Conservation (phyloP, 2,797 vertebrate genomes). For the Thripadectes ignobilis region DNA sequence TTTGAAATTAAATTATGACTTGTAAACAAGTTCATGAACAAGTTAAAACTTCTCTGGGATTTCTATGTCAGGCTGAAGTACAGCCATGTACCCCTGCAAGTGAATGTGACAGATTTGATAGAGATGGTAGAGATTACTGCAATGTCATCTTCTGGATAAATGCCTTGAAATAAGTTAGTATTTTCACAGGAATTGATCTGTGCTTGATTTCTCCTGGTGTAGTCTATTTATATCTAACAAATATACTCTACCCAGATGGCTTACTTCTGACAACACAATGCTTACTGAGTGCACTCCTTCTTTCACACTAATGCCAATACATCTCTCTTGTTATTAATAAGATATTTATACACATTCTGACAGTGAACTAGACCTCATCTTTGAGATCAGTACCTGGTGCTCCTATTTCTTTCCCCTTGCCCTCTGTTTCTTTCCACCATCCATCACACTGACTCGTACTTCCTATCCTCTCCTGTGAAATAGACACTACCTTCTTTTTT, state of each 20-base stretch:
- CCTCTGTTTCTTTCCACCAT: constrained; percentile 55
- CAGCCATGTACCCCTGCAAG: background rate
- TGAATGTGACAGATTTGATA: background rate
- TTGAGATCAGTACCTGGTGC: constrained; percentile 40
- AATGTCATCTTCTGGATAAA: background rate
- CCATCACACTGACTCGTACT: constrained; percentile 65
- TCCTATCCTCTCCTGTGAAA: constrained; percentile 67
- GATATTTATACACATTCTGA: constrained; percentile 37
- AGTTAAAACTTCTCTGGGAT: background rate
- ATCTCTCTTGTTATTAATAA: constrained; percentile 34
- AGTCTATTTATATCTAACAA: background rate
- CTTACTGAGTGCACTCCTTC: background rate
- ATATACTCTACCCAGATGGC: background rate
- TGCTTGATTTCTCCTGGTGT: background rate
- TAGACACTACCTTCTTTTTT: constrained; percentile 61
- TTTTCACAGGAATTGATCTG: background rate
- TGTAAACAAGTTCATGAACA: background rate
- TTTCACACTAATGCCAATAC: background rate
- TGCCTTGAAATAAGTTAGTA: background rate
- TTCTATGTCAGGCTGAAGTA: background rate
- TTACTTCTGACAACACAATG: background rate
- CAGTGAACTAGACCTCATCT: constrained; percentile 45
- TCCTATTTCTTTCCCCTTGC: constrained; percentile 50
- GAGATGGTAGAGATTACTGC: background rate
- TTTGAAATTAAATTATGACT: background rate